These are phyloP conservation scores for Cecropterus lyciades DNA, from an alignment of 1,140 invertebrate genomes.

Conservation along the genomic window DNA sequence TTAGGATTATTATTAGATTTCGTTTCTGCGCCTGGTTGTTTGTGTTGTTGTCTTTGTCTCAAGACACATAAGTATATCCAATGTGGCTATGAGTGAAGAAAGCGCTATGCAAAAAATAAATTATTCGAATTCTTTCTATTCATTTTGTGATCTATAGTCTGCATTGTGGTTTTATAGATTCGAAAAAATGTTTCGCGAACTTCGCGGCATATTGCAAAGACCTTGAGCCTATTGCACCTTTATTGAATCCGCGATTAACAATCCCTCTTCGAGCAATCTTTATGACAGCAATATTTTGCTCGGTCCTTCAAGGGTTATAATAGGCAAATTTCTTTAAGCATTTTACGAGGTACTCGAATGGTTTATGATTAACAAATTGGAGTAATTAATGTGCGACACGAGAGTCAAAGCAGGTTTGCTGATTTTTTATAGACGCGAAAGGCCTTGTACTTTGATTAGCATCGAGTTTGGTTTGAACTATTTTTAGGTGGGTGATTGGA, in stretches of 20 bases:
- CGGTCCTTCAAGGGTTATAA: conserved; percentile 49
- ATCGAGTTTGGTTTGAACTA: background rate
- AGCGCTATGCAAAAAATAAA: too few species aligned
- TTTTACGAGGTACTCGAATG: conserved; percentile 38
- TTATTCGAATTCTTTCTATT: too few species aligned
- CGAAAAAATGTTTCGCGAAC: conserved; percentile 11
- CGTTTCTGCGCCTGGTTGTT: too few species aligned
- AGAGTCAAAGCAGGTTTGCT: conserved; percentile 37
- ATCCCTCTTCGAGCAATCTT: conserved; percentile 39
- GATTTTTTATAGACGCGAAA: background rate
- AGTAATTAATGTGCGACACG: conserved; percentile 55
- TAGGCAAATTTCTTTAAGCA: conserved; percentile 38
- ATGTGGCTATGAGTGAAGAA: too few species aligned
- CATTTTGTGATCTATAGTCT: background rate
- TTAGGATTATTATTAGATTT: too few species aligned
- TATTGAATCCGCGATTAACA: conserved; percentile 38
- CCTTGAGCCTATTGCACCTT: conserved; percentile 19
- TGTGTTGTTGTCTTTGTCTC: too few species aligned
- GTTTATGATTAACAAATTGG: conserved; percentile 69
- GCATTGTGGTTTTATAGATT: conserved; percentile 1
- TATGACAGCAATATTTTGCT: conserved; percentile 56
- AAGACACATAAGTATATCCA: too few species aligned
- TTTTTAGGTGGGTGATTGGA: background rate
- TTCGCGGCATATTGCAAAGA: background rate
- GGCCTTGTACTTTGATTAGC: conserved; percentile 6